These are phyloP conservation scores for Galeruca laticollis DNA, from an alignment of 2,888 invertebrate species.

Conservation along the genomic window DNA sequence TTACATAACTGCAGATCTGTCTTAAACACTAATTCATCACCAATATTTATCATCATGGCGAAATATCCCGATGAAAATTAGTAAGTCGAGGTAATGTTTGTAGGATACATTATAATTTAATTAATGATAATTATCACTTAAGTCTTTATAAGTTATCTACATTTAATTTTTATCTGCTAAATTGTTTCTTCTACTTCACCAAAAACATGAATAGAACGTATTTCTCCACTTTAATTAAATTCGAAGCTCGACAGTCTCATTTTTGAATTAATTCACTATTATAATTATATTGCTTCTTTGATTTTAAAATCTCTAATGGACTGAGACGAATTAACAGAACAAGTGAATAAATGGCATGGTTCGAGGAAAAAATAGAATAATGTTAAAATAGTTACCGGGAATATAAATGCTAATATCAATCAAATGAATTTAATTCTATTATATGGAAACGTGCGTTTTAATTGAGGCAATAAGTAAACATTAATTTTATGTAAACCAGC, in stretches of 20 bases:
- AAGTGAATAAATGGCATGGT: not conserved
- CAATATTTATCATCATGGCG: not conserved
- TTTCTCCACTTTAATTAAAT: too few species aligned
- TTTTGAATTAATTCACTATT: not conserved
- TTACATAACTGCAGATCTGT: conserved; percentile 10
- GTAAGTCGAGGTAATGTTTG: not conserved
- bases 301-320: not conserved
- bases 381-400: not conserved
- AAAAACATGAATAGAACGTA: too few species aligned
- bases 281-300: not conserved
- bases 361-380: not conserved
- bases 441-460: conserved; percentile 16
- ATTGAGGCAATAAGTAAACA: conserved; percentile 24
- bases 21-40: conserved; percentile 14
- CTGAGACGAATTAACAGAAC: not conserved
- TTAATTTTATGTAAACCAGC: conserved; percentile 19
- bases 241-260: not conserved
- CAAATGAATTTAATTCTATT: conserved; percentile 2
- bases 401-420: conserved; percentile 1
- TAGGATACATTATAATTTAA: not conserved
- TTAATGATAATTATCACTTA: too few species aligned
- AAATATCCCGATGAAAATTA: too few species aligned
- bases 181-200: too few species aligned
- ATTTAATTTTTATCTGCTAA: too few species aligned
- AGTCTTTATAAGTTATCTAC: too few species aligned